These are phyloP conservation scores for Gobius niger DNA, from an alignment of 2,113 vertebrate species.

Conservation along the genomic window DNA sequence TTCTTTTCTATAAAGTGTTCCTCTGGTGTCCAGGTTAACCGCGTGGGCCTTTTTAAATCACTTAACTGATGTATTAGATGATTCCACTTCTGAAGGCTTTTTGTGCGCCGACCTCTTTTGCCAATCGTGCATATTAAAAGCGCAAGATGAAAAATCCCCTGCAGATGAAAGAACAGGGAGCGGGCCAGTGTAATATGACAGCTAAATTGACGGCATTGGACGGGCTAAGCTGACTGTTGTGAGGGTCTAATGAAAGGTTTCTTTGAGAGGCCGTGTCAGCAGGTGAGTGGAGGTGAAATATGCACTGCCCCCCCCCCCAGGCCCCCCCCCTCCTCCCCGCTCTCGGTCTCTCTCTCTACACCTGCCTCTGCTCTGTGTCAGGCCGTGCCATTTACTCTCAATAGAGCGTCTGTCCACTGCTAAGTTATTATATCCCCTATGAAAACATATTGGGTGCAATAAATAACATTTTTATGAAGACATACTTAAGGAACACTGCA, in stretches of 20 bases:
- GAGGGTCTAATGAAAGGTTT: conserved; percentile 71
- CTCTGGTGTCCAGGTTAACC: conserved; percentile 46
- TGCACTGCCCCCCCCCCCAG: conserved; percentile 24
- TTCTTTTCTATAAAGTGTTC: conserved; percentile 16
- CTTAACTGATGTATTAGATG: conserved; percentile 50
- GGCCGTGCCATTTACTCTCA: conserved; percentile 28
- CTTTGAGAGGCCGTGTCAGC: conserved; percentile 70
- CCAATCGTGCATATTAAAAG: conserved; percentile 56
- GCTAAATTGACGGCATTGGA: conserved; percentile 59
- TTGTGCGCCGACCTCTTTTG: conserved; percentile 38
- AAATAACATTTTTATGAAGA: conserved; percentile 1
- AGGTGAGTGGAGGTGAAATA: conserved; percentile 72
- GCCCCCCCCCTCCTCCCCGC: conserved; percentile 1
- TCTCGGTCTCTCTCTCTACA: conserved; percentile 9
- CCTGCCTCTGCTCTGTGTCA: conserved; percentile 1
- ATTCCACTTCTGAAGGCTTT: conserved; percentile 45
- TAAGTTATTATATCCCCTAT: conserved; percentile 33
- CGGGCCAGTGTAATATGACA: conserved; percentile 64
- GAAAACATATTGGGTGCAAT: not conserved
- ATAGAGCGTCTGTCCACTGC: conserved; percentile 47
- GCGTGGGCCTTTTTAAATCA: conserved; percentile 45
- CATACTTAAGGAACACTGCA: not conserved
- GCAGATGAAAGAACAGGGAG: conserved; percentile 57
- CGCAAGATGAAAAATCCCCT: conserved; percentile 60
- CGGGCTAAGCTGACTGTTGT: conserved; percentile 58